Evolutionary conservation across 2,113 vertebrate species (phyloP).

Genomic region (Cynoglossus semilaevis): DNA sequence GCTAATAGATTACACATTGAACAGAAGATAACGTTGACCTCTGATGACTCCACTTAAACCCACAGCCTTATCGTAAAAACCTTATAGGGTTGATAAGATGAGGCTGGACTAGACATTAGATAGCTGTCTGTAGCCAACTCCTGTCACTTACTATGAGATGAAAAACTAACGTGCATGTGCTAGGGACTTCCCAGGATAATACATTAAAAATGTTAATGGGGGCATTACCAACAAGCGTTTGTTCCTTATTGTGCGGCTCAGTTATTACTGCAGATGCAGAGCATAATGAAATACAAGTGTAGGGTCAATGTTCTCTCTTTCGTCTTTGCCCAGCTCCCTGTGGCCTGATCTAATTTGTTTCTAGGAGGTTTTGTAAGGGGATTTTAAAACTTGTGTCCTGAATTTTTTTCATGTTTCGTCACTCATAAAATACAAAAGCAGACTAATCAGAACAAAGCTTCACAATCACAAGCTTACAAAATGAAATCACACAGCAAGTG

Average conservation of each 20-base stretch:
- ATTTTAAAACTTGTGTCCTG: conserved; percentile 38
- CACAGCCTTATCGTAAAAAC: conserved; percentile 33
- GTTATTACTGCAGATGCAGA: conserved; percentile 32
- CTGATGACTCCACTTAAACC: conserved; percentile 22
- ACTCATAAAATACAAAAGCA: conserved; percentile 26
- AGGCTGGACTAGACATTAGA: conserved; percentile 11
- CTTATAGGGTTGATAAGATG: conserved; percentile 31
- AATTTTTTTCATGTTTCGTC: conserved; percentile 19
- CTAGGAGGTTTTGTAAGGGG: conserved; percentile 45
- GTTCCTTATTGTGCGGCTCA: conserved; percentile 7
- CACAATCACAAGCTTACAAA: too few relatives aligned
- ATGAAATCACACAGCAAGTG: too few relatives aligned
- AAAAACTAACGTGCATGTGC: background rate
- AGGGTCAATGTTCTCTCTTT: conserved; percentile 16
- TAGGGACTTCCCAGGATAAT: conserved; percentile 14
- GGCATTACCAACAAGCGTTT: conserved; percentile 15
- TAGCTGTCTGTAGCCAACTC: background rate
- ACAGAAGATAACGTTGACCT: conserved; percentile 30
- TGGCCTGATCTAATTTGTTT: conserved; percentile 52
- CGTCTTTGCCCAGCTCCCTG: conserved; percentile 33
- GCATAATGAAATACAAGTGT: conserved; percentile 34
- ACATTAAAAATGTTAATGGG: conserved; percentile 13
- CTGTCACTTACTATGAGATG: background rate
- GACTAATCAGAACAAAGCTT: conserved; percentile 12
- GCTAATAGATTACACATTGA: conserved; percentile 3